phyloP scores from a whole-genome alignment of 1,140 invertebrate genomes.

The Eriosoma lanigerum region DNA sequence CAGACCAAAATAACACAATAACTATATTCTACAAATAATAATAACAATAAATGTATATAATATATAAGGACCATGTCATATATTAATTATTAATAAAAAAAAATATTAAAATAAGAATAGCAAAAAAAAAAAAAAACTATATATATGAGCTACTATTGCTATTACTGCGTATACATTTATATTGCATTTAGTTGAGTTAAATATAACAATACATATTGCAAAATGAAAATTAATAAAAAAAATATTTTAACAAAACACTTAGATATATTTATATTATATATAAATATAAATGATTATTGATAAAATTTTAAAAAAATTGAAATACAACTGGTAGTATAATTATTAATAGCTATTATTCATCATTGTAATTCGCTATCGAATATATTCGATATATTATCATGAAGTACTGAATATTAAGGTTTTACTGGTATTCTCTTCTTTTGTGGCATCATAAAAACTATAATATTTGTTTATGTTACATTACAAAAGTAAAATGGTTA shows the following conservation, averaged over 20 bases:
- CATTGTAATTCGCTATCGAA: conserved; percentile 2
- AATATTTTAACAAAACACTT: conserved; percentile 11
- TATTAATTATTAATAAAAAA: conserved; percentile 20
- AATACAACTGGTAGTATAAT: conserved; percentile 16
- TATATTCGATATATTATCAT: neutral
- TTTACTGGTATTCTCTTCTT: neutral
- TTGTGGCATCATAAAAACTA: conserved; percentile 10
- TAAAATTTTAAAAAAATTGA: conserved; percentile 18
- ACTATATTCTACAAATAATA: conserved; percentile 20
- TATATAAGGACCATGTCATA: conserved; percentile 7
- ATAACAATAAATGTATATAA: conserved; percentile 11
- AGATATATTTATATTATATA: neutral
- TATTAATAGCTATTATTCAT: neutral
- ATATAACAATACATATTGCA: conserved; percentile 27
- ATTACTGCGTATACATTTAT: conserved; percentile 49
- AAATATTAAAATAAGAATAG: conserved; percentile 37
- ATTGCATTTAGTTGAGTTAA: conserved; percentile 49
- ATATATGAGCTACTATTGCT: conserved; percentile 18
- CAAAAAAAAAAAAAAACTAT: neutral
- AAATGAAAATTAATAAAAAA: conserved; percentile 13
- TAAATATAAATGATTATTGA: neutral
- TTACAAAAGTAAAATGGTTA: conserved; percentile 7
- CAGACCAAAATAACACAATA: conserved; percentile 1
- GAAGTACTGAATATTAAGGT: neutral
- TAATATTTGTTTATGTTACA: neutral